Evolutionary conservation across 1,140 invertebrate species (phyloP).

Genomic region (Mactra quadrangularis): DNA sequence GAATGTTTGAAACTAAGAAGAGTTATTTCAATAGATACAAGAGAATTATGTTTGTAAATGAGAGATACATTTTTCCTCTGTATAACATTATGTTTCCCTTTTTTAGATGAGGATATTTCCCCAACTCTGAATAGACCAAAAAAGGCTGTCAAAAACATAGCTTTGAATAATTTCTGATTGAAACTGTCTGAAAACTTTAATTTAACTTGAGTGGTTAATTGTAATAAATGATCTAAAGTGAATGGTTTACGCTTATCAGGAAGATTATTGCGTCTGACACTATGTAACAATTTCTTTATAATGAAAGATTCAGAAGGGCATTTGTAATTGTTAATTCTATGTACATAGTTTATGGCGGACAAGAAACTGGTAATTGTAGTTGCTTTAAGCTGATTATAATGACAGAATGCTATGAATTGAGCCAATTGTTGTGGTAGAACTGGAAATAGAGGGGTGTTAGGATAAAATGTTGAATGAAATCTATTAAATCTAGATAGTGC

Average conservation of each 20-base stretch:
- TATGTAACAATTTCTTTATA: not conserved
- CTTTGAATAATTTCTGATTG: not conserved
- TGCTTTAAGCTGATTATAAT: not conserved
- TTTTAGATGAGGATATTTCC: slow-evolving; percentile 5
- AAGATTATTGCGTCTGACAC: not conserved
- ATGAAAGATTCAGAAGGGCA: slow-evolving; percentile 1
- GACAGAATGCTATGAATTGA: slow-evolving; percentile 17
- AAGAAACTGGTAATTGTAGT: slow-evolving; percentile 17
- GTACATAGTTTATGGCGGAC: slow-evolving; percentile 11
- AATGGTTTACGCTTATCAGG: not conserved
- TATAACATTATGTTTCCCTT: slow-evolving; percentile 1
- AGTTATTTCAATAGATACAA: not conserved
- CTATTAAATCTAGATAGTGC: not conserved
- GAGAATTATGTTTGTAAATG: not conserved
- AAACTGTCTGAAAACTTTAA: not conserved
- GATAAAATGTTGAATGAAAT: slow-evolving; percentile 26
- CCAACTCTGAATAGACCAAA: slow-evolving; percentile 29
- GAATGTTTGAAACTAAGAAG: slow-evolving; percentile 26
- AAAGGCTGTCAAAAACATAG: slow-evolving; percentile 26
- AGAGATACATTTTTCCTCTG: not conserved
- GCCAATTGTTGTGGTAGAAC: not conserved
- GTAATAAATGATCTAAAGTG: not conserved
- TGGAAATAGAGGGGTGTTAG: slow-evolving; percentile 7
- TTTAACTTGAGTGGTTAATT: not conserved
- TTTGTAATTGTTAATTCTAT: not conserved